Evolutionary conservation across 2,797 vertebrate genomes (phyloP).

Genomic region (Martes flavigula): DNA sequence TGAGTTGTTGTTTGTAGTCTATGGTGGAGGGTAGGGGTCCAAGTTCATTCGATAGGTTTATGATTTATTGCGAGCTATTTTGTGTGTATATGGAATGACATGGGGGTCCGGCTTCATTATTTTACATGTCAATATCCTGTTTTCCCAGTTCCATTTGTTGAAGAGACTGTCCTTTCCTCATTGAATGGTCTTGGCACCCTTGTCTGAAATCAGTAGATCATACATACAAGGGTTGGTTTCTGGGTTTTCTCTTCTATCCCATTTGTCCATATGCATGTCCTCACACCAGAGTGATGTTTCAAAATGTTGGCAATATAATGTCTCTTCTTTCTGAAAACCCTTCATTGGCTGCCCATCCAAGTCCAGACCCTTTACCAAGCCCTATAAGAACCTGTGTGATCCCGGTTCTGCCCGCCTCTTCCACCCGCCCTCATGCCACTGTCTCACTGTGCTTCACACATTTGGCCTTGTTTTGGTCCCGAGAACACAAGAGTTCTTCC

Average conservation of each 20-base stretch:
- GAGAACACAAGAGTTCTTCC: background rate
- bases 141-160: background rate
- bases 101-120: background rate
- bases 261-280: background rate
- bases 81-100: background rate
- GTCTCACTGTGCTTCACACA: background rate
- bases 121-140: background rate
- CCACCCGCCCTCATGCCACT: background rate
- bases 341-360: background rate
- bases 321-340: background rate
- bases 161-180: background rate
- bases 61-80: background rate
- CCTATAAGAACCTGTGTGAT: rapidly evolving
- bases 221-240: background rate
- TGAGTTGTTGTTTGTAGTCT: background rate
- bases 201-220: background rate
- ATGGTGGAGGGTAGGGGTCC: background rate
- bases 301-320: background rate
- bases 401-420: background rate
- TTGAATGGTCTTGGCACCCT: background rate
- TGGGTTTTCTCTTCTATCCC: background rate
- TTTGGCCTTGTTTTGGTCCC: background rate
- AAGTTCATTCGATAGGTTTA: background rate
- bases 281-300: background rate
- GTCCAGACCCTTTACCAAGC: background rate